Evolutionary conservation across 2,888 invertebrate species (phyloP).

Genomic region (Lasioglossum leucozonium): DNA sequence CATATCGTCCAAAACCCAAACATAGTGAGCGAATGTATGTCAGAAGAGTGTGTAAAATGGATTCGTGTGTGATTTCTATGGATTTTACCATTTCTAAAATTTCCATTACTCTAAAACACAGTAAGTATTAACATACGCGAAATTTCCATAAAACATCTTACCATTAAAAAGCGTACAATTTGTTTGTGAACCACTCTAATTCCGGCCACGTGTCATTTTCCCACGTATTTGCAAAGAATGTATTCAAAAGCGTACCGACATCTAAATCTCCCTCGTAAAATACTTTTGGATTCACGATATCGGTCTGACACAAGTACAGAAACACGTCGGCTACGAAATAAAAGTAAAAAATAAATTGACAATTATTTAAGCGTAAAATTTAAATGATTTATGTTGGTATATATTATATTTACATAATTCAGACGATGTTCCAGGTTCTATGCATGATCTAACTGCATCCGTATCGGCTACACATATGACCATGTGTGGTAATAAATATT

Average conservation of each 20-base stretch:
- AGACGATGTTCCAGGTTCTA: conserved; percentile 71
- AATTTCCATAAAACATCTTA: conserved; percentile 2
- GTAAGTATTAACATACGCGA: conserved; percentile 3
- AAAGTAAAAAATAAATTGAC: conserved; percentile 31
- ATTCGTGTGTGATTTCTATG: conserved; percentile 86
- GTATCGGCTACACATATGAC: conserved; percentile 77
- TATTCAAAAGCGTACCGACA: conserved; percentile 86
- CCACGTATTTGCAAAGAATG: conserved; percentile 85
- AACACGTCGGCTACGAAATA: conserved; percentile 84
- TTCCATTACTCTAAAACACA: conserved; percentile 86
- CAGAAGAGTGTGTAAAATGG: conserved; percentile 86
- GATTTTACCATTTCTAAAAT: conserved; percentile 86
- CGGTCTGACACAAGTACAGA: conserved; percentile 83
- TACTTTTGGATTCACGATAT: conserved; percentile 87
- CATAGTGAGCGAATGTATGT: conserved; percentile 87
- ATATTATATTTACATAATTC: conserved; percentile 74
- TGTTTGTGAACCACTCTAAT: conserved; percentile 89
- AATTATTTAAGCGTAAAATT: not conserved
- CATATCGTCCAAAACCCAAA: conserved; percentile 88
- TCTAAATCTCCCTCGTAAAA: conserved; percentile 87
- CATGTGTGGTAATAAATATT: conserved; percentile 79
- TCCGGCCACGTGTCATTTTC: conserved; percentile 88
- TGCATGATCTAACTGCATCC: conserved; percentile 71
- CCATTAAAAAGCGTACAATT: conserved; percentile 84
- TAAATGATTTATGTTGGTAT: not conserved